Conservation (phyloP, 2,113 vertebrate species). For the Pseudonaja textilis region DNA sequence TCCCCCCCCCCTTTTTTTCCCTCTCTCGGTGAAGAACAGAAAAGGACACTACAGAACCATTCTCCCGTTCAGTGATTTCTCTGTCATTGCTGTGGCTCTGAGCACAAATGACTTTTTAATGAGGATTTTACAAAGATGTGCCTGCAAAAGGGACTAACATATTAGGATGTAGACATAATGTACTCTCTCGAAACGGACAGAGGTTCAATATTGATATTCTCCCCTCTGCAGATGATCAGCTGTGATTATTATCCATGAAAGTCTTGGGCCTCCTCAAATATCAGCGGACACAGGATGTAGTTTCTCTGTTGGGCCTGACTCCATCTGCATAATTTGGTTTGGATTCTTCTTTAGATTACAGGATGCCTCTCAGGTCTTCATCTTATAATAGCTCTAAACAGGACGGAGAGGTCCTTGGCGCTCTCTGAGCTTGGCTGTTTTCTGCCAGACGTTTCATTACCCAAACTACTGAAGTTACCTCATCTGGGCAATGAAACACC, state of each 20-base stretch:
- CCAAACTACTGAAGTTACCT: not conserved
- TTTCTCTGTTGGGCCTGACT: not conserved
- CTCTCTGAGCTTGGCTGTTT: not conserved
- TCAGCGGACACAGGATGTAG: not conserved
- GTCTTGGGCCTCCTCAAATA: not conserved
- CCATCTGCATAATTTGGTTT: not conserved
- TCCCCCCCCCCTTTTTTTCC: not conserved
- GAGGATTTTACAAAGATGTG: constrained; percentile 39
- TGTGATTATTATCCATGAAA: constrained; percentile 18
- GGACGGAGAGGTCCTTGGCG: not conserved
- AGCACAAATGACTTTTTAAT: constrained; percentile 38
- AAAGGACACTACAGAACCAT: constrained; percentile 52
- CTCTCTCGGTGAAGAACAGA: constrained; percentile 9
- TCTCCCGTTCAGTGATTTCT: constrained; percentile 28
- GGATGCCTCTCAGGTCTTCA: not conserved
- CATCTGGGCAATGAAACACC: not conserved
- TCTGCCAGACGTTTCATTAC: not conserved
- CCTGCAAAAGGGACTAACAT: constrained; percentile 25
- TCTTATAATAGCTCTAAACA: not conserved
- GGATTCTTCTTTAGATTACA: not conserved
- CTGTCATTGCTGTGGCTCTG: constrained; percentile 39
- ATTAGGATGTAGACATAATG: not conserved
- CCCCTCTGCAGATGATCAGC: not conserved
- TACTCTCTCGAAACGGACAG: not conserved
- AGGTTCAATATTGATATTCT: not conserved